Evolutionary conservation across 2,797 vertebrate species (phyloP).

Genomic region (Menidia menidia): DNA sequence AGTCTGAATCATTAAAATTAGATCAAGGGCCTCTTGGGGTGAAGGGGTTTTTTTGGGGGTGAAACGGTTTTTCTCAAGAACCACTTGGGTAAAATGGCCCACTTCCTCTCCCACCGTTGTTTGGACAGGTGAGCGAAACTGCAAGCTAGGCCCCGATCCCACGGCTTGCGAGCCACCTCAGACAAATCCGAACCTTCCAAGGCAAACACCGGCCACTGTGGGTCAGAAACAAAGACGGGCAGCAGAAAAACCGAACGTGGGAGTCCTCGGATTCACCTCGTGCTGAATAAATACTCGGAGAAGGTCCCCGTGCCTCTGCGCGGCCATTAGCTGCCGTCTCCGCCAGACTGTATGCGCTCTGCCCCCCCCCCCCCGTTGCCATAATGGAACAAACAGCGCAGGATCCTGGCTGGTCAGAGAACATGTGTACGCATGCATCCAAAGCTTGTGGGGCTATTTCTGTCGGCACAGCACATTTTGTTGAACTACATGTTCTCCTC

Average conservation of each 20-base stretch:
- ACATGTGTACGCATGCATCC: slow-evolving; percentile 3
- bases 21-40: slow-evolving; percentile 64
- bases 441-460: slow-evolving; percentile 41
- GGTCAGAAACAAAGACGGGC: slow-evolving; percentile 63
- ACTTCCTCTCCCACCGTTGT: slow-evolving; percentile 79
- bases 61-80: slow-evolving; percentile 41
- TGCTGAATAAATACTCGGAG: slow-evolving; percentile 66
- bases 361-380: slow-evolving; percentile 33
- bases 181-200: slow-evolving; percentile 70
- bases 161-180: slow-evolving; percentile 68
- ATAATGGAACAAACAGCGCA: slow-evolving; percentile 65
- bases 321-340: slow-evolving; percentile 28
- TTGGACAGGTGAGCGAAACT: slow-evolving; percentile 87
- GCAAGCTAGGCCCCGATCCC: slow-evolving; percentile 79
- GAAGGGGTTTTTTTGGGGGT: slow-evolving; percentile 49
- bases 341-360: slow-evolving; percentile 13
- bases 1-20: slow-evolving; percentile 65
- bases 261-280: slow-evolving; percentile 69
- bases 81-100: slow-evolving; percentile 72
- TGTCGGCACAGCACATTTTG: slow-evolving; percentile 65
- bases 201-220: slow-evolving; percentile 74
- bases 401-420: slow-evolving; percentile 45
- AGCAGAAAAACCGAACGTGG: slow-evolving; percentile 57
- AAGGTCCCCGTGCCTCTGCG: slow-evolving; percentile 31
- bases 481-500: slow-evolving; percentile 34